Evolutionary conservation across 2,888 invertebrate species (phyloP).

Genomic region (Cenopis cana): DNA sequence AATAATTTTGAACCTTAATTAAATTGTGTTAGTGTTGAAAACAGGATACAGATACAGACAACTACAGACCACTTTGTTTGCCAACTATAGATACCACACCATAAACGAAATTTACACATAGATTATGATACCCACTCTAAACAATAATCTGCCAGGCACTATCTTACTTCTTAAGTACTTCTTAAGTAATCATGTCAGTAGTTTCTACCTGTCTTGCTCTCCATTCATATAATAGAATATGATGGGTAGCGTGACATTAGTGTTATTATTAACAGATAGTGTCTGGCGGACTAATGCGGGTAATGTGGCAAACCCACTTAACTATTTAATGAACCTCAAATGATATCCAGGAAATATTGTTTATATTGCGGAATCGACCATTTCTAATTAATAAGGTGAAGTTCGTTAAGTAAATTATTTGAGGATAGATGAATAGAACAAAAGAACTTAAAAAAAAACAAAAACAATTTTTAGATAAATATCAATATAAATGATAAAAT

Average conservation of each 20-base stretch:
- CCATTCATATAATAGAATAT: too few relatives aligned
- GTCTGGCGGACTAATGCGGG: too few relatives aligned
- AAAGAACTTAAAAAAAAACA: too few relatives aligned
- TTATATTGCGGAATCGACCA: not conserved
- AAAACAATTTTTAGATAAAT: too few relatives aligned
- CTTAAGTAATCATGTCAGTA: too few relatives aligned
- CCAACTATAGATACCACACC: not conserved
- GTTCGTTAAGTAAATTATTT: not conserved
- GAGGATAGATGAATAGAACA: not conserved
- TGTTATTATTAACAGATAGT: too few relatives aligned
- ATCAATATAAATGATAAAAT: too few relatives aligned
- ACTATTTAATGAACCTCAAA: constrained; percentile 5
- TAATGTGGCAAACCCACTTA: constrained; percentile 1
- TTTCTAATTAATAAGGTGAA: not conserved
- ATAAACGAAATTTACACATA: constrained; percentile 7
- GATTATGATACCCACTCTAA: constrained; percentile 13
- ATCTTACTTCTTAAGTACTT: too few relatives aligned
- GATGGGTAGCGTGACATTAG: too few relatives aligned
- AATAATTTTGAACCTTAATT: not conserved
- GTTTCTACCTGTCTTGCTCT: too few relatives aligned
- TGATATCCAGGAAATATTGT: not conserved
- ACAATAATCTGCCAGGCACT: too few relatives aligned
- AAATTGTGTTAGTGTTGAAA: not conserved
- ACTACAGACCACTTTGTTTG: not conserved
- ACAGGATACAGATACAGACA: not conserved